Conservation (phyloP, 1,140 invertebrate species). For the Cherax quadricarinatus region DNA sequence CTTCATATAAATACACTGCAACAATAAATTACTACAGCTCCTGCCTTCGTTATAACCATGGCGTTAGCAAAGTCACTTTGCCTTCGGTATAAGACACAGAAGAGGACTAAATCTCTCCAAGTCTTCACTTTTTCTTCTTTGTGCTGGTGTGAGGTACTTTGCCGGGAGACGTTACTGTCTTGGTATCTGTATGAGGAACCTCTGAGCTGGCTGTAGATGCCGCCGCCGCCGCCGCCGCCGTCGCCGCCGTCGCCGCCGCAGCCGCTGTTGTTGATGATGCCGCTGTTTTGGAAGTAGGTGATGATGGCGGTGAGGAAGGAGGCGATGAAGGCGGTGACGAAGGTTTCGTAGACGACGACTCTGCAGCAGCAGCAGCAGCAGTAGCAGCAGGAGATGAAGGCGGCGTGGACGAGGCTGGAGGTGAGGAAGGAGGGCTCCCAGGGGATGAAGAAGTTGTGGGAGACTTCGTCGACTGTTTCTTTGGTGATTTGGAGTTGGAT, state of each 20-base stretch:
- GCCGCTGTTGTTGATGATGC: neutral
- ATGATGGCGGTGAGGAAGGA: neutral
- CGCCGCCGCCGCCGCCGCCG: neutral
- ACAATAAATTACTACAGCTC: too few species aligned
- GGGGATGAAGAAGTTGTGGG: slow-evolving; percentile 17
- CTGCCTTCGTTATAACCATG: neutral
- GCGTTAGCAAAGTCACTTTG: neutral
- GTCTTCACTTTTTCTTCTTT: neutral
- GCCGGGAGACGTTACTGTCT: neutral
- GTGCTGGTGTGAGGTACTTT: neutral
- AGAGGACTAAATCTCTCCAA: neutral
- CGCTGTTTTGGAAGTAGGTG: too few species aligned
- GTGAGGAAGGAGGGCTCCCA: neutral
- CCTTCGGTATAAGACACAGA: neutral
- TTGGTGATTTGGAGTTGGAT: slow-evolving; percentile 45
- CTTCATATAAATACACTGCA: too few species aligned
- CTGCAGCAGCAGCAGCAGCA: neutral
- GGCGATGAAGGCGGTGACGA: slow-evolving; percentile 1
- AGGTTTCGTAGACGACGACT: slow-evolving; percentile 11
- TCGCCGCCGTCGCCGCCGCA: neutral
- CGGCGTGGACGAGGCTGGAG: neutral
- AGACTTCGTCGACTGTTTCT: slow-evolving; percentile 25
- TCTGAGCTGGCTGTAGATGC: neutral
- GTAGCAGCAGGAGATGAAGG: slow-evolving; percentile 13
- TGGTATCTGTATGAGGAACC: neutral